Evolutionary conservation across 2,797 vertebrate genomes (phyloP).

Genomic region (Urosaurus nigricauda): DNA sequence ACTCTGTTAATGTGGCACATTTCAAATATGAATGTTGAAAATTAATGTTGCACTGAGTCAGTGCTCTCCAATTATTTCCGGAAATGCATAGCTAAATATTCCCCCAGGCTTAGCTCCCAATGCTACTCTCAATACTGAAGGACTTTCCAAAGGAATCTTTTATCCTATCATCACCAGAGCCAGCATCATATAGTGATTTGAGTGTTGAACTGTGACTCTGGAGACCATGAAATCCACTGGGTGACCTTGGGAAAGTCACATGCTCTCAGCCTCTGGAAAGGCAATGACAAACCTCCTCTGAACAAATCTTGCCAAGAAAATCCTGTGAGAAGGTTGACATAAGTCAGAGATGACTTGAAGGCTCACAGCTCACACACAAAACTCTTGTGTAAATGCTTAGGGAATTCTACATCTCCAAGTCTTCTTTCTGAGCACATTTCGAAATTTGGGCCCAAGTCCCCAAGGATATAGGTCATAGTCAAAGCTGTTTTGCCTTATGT

Average conservation of each 20-base stretch:
- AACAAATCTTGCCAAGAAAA: no score
- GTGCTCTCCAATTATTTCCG: slow-evolving; percentile 8
- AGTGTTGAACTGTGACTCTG: no score
- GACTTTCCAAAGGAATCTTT: neutral
- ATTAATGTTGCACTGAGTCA: slow-evolving; percentile 6
- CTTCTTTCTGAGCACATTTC: neutral
- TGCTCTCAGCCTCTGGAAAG: no score
- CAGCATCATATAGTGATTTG: no score
- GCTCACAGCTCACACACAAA: no score
- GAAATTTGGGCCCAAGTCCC: no score
- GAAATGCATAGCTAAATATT: slow-evolving; percentile 12
- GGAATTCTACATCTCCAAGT: neutral
- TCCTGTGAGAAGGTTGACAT: no score
- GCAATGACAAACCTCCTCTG: no score
- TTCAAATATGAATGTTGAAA: neutral
- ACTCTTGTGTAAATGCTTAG: no score
- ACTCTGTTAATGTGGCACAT: neutral
- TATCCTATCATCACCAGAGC: neutral
- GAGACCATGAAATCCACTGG: no score
- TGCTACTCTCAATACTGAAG: neutral
- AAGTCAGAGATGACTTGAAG: no score
- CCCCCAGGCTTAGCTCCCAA: neutral
- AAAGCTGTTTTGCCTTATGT: neutral
- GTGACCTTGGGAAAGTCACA: no score
- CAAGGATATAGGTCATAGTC: neutral